These are phyloP conservation scores for Pygocentrus nattereri DNA, from an alignment of 2,797 vertebrate genomes.

Conservation along the genomic window DNA sequence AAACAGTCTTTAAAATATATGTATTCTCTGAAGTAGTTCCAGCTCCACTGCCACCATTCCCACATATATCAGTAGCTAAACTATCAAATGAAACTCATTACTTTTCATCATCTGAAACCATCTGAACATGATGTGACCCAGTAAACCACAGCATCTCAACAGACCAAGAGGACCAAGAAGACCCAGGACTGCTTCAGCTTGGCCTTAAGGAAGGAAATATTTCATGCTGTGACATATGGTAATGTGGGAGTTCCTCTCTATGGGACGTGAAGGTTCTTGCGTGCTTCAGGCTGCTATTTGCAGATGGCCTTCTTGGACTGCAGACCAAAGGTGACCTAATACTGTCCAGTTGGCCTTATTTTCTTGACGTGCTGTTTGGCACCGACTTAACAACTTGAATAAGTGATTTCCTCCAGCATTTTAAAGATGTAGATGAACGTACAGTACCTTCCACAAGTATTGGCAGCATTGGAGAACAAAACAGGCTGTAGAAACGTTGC, in stretches of 20 bases:
- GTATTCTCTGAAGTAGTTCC: no score
- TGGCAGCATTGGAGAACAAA: no score
- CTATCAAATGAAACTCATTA: no score
- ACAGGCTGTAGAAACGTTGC: no score
- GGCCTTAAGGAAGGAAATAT: constrained; percentile 7
- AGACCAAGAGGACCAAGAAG: neutral
- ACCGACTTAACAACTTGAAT: constrained; percentile 29
- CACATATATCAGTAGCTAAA: no score
- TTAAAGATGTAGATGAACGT: neutral
- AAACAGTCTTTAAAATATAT: no score
- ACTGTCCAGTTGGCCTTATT: constrained; percentile 41
- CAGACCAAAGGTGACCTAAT: constrained; percentile 42
- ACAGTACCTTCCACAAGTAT: neutral
- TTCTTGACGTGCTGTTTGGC: constrained; percentile 31
- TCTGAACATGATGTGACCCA: no score
- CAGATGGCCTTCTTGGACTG: constrained; percentile 38
- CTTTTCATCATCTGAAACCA: no score
- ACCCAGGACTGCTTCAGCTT: neutral
- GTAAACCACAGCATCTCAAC: neutral
- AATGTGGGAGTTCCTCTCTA: constrained; percentile 35
- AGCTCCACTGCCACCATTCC: no score
- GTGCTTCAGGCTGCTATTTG: constrained; percentile 32
- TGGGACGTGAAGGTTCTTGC: constrained; percentile 10
- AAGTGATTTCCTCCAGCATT: constrained; percentile 19
- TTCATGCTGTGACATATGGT: neutral